phyloP scores from a whole-genome alignment of 2,888 invertebrate genomes.

The Leucoma salicis region DNA sequence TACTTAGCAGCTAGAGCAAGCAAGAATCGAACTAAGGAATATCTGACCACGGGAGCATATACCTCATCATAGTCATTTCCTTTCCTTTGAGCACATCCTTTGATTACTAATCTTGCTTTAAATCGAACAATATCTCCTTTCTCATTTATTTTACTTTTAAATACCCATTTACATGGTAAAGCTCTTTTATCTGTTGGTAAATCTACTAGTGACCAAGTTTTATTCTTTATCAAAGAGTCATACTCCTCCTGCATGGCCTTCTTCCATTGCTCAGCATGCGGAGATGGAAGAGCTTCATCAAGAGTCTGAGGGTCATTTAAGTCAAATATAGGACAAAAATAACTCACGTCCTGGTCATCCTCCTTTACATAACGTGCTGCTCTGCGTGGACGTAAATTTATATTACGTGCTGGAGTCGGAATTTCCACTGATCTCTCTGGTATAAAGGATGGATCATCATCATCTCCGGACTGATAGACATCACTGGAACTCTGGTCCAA shows the following conservation, averaged over 20 bases:
- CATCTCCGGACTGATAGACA: slow-evolving; percentile 5
- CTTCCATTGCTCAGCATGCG: slow-evolving; percentile 8
- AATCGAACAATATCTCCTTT: slow-evolving; percentile 11
- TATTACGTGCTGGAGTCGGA: slow-evolving; percentile 14
- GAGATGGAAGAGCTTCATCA: slow-evolving; percentile 17
- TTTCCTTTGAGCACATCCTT: slow-evolving; percentile 9
- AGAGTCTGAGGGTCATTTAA: slow-evolving; percentile 14
- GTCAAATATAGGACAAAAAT: slow-evolving; percentile 13
- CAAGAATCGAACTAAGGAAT: not conserved
- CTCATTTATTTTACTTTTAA: slow-evolving; percentile 12
- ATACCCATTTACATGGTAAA: slow-evolving; percentile 11
- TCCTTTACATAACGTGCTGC: not conserved
- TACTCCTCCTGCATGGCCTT: slow-evolving; percentile 19
- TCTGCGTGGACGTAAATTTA: slow-evolving; percentile 15
- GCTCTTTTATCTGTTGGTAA: slow-evolving; percentile 9
- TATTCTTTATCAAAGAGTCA: slow-evolving; percentile 13
- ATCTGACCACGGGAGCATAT: not conserved
- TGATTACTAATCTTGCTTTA: slow-evolving; percentile 22
- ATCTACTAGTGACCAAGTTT: slow-evolving; percentile 9
- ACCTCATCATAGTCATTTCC: not conserved
- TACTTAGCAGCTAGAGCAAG: not conserved
- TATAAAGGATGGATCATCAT: slow-evolving; percentile 13
- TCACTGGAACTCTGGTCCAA: not conserved
- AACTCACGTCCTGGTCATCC: slow-evolving; percentile 6
- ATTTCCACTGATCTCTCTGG: slow-evolving; percentile 4